These are phyloP conservation scores for Myiopsitta monachus DNA, from an alignment of 2,113 vertebrate species.

Conservation along the genomic window DNA sequence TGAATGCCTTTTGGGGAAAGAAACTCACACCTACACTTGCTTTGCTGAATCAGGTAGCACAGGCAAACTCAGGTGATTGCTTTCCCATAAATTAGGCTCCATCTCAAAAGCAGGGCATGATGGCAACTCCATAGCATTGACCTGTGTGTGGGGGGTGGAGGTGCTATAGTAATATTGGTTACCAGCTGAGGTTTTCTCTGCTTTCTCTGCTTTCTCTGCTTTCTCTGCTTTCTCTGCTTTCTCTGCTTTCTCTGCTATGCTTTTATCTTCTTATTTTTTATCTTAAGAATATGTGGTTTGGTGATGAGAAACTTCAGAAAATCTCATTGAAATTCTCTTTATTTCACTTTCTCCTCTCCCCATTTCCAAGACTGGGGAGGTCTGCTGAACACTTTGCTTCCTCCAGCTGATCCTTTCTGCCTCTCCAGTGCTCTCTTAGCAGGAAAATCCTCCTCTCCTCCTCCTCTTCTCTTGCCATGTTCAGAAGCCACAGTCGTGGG, in stretches of 20 bases:
- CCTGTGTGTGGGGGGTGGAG: background rate
- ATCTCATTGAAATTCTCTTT: background rate
- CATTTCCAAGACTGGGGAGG: background rate
- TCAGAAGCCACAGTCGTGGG: background rate
- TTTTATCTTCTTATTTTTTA: background rate
- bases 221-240: background rate
- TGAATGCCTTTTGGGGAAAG: background rate
- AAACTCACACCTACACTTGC: background rate
- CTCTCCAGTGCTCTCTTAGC: background rate
- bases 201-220: background rate
- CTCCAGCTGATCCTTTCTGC: background rate
- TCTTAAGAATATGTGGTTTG: background rate
- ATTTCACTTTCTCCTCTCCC: background rate
- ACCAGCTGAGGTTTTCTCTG: background rate
- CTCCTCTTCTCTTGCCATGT: background rate
- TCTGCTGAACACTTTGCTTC: background rate
- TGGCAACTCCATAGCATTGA: background rate
- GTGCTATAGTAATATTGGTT: rapidly evolving
- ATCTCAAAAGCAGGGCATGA: background rate
- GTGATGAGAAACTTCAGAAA: background rate
- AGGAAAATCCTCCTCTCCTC: background rate
- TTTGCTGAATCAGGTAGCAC: background rate
- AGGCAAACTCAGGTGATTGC: background rate
- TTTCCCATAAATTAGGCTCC: background rate
- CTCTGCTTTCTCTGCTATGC: background rate